Base-by-base conservation (phyloP, 2,888 invertebrate genomes). In the Ophion ventricosus region DNA sequence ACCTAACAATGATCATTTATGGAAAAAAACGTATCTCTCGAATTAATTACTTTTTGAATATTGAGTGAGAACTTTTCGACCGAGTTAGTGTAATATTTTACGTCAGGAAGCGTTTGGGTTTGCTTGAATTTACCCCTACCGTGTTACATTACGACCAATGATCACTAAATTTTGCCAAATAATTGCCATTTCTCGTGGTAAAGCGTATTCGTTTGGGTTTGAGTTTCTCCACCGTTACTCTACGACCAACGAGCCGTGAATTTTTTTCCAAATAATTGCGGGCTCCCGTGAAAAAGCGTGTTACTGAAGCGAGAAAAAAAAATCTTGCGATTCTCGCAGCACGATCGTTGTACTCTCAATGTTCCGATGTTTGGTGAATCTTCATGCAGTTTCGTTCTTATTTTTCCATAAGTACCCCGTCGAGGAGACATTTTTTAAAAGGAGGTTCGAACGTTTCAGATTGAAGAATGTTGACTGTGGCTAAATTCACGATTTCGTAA, bases 211-310 rank as follows among this genome's bases (percentile, higher is more conserved):
- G 49, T 49, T 49, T 49, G 11, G 7, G 14, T 11, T 49, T 17
- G 49, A 49, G 17, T 49, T 49, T 2, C 4, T 49, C 49, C 49
- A 49, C 49, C 49, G 49, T 49, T 49, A 49, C 49, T 49, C 17
- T 4, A 4, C 49, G 49, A 49, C 2, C 49, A 17, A 49, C 49
- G 49, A 49, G 49, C 49, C 14, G 17, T 49, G 14, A 49, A 14
- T 17, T 49, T 14, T 40, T 49, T 4, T 49, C 26, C 23, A n/a
- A 25, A 66, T 29, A 49, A 40, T 76, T 54, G 54, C 25, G 29
- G 23, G 20, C 56, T 59, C 25, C 29, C 69, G 67, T 14, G n/a
- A 57, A n/a, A 57, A 49, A 49, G 49, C 49, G 49, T 49, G 49
- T 49, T 49, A 49, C 49, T 49, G 17, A 49, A 49, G 49, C 49